Percentiles rank a stretch among this genome's conserved stretches.
Evolutionary conservation across 2,888 invertebrate species (phyloP).

Genomic region (Anoncus sp.): DNA sequence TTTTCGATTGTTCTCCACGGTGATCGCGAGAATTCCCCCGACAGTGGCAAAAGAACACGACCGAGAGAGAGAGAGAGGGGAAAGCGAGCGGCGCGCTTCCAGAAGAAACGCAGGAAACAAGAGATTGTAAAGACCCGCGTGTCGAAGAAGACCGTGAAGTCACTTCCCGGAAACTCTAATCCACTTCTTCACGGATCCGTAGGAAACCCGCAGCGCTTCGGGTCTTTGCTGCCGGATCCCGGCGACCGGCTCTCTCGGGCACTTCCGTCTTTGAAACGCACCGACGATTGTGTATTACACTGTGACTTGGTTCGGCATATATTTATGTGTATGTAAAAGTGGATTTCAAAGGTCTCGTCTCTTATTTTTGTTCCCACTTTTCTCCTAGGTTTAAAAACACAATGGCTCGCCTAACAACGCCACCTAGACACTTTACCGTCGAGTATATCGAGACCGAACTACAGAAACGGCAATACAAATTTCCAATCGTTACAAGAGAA

Average conservation of each 20-base stretch:
- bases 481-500: background rate
- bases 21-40: constrained; percentile 11
- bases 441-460: no score
- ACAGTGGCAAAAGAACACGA: background rate
- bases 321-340: background rate
- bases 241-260: constrained; percentile 47
- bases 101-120: constrained; percentile 54
- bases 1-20: constrained; percentile 21
- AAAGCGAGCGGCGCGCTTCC: constrained; percentile 6
- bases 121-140: constrained; percentile 61
- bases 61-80: background rate
- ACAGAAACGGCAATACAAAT: background rate
- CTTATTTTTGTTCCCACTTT: constrained; percentile 14
- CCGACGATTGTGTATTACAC: constrained; percentile 51
- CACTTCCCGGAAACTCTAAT: constrained; percentile 71
- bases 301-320: constrained; percentile 1
- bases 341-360: constrained; percentile 37
- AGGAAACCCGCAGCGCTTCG: constrained; percentile 63
- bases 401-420: background rate
- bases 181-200: constrained; percentile 71
- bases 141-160: constrained; percentile 68
- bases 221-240: constrained; percentile 53
- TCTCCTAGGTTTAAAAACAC: background rate
- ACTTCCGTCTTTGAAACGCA: constrained; percentile 67
- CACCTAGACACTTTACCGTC: background rate